Base-by-base conservation (phyloP, 2,888 invertebrate genomes). In the Lysandra coridon region DNA sequence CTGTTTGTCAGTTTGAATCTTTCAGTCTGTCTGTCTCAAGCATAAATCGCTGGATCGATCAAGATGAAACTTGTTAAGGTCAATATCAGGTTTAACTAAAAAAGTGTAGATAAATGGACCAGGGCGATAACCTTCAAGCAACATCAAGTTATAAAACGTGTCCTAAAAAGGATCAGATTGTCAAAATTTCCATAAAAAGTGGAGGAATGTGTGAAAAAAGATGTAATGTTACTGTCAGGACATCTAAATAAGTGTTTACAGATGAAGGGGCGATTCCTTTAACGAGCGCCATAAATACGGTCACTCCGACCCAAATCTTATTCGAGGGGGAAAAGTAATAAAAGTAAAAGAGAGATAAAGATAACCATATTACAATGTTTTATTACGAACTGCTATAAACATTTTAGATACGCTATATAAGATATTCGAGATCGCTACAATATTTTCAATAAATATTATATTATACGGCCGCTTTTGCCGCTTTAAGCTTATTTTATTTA, bases 331-430 rank as follows among this genome's bases (percentile, higher is more conserved):
- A 57, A 30, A 76, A 33, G 76, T 76, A 76, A 76, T 76, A 76
- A 57, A 76, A 76, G 76, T 76, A 76, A 76, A 76, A 57, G 76
- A 75, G 75, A 76, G 76, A 76, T 76, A 76, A 76, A 76, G 76
- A 76, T 76, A 76, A 57, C 53, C 57, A 76, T 76, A 76, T 76
- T 76, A 76, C 76, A 57, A 75, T 75, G 76, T 76, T 76, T 76
- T 76, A 76, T 76, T 76, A 76, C 76, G 49, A 57, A 57, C 49
- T 57, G 76, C 76, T 76, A 57, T 76, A 76, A 76, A 76, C 57
- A 57, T 76, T 76, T 44, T 57, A 53, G 49, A 76, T 76, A 76
- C 76, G 76, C 76, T 6, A 37, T 69, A 69, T 69, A 69, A 44
- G 75, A 75, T 37, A 30, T 75, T 75, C 49, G 44, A 49, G 44